Evolutionary conservation across 2,797 vertebrate genomes (phyloP).

Genomic region (Neopelma chrysocephalum): DNA sequence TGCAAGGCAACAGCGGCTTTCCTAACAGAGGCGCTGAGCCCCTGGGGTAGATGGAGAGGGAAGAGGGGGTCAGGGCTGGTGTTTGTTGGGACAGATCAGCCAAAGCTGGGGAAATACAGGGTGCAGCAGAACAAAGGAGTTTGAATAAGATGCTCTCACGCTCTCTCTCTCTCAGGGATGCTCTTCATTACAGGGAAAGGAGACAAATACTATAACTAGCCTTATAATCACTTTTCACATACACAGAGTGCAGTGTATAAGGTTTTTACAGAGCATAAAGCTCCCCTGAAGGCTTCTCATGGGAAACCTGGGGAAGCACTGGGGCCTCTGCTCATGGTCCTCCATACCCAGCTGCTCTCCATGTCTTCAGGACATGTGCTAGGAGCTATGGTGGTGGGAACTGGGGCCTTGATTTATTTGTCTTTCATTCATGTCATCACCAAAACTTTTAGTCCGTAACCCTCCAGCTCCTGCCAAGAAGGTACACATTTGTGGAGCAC

Average conservation of each 20-base stretch:
- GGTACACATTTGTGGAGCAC: rapidly evolving
- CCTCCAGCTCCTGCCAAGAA: not conserved
- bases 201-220: not conserved
- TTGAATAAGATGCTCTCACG: not conserved
- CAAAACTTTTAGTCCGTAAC: not conserved
- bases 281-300: not conserved
- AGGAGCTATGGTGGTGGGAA: not conserved
- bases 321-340: rapidly evolving
- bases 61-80: rapidly evolving
- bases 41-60: not conserved
- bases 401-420: not conserved
- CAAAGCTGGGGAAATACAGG: not conserved
- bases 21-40: not conserved
- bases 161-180: not conserved
- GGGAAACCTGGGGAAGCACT: not conserved
- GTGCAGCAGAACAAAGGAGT: not conserved
- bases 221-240: not conserved
- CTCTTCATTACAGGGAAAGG: not conserved
- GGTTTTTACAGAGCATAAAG: not conserved
- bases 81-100: not conserved
- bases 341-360: not conserved
- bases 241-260: not conserved
- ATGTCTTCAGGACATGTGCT: not conserved
- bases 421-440: not conserved
- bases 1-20: not conserved